These are phyloP conservation scores for Drosophila ohnishii DNA, from an alignment of 1,140 invertebrate genomes.

Conservation along the genomic window DNA sequence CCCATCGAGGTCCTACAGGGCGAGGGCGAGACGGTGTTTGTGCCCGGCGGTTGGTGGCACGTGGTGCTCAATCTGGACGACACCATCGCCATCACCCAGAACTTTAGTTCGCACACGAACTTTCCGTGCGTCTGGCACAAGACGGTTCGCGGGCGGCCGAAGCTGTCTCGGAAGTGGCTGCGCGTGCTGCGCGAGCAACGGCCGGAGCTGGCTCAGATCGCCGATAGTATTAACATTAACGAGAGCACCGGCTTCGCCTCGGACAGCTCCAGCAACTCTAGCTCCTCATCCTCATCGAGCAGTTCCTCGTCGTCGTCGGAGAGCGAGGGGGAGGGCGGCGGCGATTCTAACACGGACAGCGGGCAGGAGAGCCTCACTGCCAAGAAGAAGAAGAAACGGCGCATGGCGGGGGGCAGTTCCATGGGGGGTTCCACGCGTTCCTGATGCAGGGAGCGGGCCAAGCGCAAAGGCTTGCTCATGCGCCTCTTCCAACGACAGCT, in stretches of 20 bases:
- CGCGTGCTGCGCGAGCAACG: slow-evolving; percentile 89
- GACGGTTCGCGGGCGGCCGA: slow-evolving; percentile 96
- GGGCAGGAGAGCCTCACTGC: slow-evolving; percentile 94
- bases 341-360: slow-evolving; percentile 86
- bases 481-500: slow-evolving; percentile 68
- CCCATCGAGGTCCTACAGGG: slow-evolving; percentile 98
- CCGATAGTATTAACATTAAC: slow-evolving; percentile 93
- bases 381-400: slow-evolving; percentile 93
- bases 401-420: slow-evolving; percentile 77
- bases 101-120: slow-evolving; percentile 98
- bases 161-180: slow-evolving; percentile 95
- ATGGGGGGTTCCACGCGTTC: slow-evolving; percentile 52
- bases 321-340: slow-evolving; percentile 81
- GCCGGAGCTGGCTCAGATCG: slow-evolving; percentile 92
- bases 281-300: slow-evolving; percentile 89
- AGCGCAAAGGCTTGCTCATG: slow-evolving; percentile 59
- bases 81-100: slow-evolving; percentile 98
- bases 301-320: slow-evolving; percentile 88
- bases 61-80: slow-evolving; percentile 98
- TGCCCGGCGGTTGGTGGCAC: slow-evolving; percentile 99
- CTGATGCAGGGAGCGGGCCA: slow-evolving; percentile 65
- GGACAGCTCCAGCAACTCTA: slow-evolving; percentile 96
- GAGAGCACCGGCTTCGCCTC: slow-evolving; percentile 95
- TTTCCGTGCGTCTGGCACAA: slow-evolving; percentile 99
- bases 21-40: slow-evolving; percentile 99